These are phyloP conservation scores for Zaprionus camerounensis DNA, from an alignment of 1,140 invertebrate genomes.

Conservation along the genomic window DNA sequence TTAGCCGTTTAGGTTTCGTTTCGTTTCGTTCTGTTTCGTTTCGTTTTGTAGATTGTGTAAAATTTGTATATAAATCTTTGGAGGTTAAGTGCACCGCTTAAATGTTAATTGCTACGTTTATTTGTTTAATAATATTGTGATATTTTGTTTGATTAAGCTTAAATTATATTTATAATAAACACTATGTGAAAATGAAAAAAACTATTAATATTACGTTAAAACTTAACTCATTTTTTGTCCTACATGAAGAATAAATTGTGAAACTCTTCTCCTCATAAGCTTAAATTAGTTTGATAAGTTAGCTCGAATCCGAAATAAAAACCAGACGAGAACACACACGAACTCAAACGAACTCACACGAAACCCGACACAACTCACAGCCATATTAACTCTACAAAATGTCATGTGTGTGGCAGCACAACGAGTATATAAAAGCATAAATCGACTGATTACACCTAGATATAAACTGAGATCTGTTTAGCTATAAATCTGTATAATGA, in stretches of 20 bases:
- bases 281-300: slow-evolving; percentile 60
- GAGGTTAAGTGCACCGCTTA: slow-evolving; percentile 29
- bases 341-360: slow-evolving; percentile 14
- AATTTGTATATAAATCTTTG: slow-evolving; percentile 56
- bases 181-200: slow-evolving; percentile 33
- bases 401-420: slow-evolving; percentile 39
- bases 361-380: slow-evolving; percentile 46
- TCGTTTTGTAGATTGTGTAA: slow-evolving; percentile 33
- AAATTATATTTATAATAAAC: slow-evolving; percentile 61
- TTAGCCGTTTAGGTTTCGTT: slow-evolving; percentile 34
- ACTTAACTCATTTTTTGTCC: slow-evolving; percentile 17
- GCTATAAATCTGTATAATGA: slow-evolving; percentile 63
- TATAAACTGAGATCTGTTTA: slow-evolving; percentile 50
- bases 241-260: slow-evolving; percentile 24
- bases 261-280: slow-evolving; percentile 72
- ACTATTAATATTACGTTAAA: slow-evolving; percentile 47
- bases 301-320: slow-evolving; percentile 32
- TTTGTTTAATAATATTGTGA: slow-evolving; percentile 76
- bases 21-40: slow-evolving; percentile 29
- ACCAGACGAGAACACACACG: slow-evolving; percentile 2
- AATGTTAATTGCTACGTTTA: slow-evolving; percentile 65
- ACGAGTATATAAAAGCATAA: slow-evolving; percentile 58
- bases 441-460: slow-evolving; percentile 79
- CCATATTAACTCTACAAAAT: slow-evolving; percentile 76
- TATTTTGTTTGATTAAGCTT: slow-evolving; percentile 75